Evolutionary conservation across 2,888 invertebrate genomes (phyloP), one percentile per base, ranked within the genome.

Genomic region (Congeria kusceri): DNA sequence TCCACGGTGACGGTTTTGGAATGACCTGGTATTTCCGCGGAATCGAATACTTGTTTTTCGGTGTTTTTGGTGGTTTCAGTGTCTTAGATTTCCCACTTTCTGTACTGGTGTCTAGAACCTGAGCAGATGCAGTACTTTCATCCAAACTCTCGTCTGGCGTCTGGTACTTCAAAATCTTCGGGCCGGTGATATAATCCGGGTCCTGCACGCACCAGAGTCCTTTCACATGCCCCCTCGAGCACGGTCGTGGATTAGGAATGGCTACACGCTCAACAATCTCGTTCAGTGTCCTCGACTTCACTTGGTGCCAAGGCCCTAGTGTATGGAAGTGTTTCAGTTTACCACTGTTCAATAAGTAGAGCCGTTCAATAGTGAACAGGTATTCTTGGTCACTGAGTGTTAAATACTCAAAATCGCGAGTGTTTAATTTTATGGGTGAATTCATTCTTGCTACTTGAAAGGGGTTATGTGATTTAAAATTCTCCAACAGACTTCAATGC

Each of bases 251-350:
- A 11, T 64, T 67, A 7, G 87, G 87, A 25, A 81, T 69, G 9
- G 88, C 80, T 13, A 88, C 71, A 11, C 88, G 70, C 28, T 84
- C 75, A 0, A 83, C 81, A 4, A 86, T 84, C 23, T 79, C 70
- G 27, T 81, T 77, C 63, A 86, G 63, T 32, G 85, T 81, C 29
- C 73, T 73, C 9, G 81, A 68, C 11, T 82, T 84, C 1, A 87
- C 87, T 57, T 70, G 80, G 59, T 88, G 86, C 88, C 88, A 88
- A 3, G 88, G 87, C 9, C 88, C 86, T 23, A 88, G 69, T 44
- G 77, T 62, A 61, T 84, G 85, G 61, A 87, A 88, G 59, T 85
- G 81, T 61, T 86, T 80, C n/a, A 87, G 79, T 67, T 87, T 75
- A 27, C 83, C 83, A 76, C 83, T 80, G 67, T 83, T 83, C n/a